Percentiles rank a stretch among this genome's conserved stretches.
These are phyloP conservation scores for Harlomillsia oculata DNA, from an alignment of 1,140 invertebrate genomes.

Conservation along the genomic window DNA sequence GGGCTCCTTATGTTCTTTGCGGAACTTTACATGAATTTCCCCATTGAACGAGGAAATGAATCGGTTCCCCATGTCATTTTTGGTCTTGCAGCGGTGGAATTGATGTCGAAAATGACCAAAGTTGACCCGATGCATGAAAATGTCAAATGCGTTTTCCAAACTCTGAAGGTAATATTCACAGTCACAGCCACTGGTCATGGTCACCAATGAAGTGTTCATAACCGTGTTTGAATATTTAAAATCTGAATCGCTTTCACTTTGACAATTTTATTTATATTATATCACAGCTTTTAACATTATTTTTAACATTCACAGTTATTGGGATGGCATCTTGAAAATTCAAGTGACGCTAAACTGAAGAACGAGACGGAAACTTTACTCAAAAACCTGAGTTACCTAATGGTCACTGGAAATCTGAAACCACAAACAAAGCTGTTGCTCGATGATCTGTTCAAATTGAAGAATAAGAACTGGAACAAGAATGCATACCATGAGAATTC, in stretches of 20 bases:
- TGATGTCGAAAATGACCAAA: constrained; percentile 10
- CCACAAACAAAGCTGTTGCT: neutral
- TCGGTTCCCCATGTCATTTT: constrained; percentile 9
- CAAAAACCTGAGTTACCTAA: constrained; percentile 13
- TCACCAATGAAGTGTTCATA: no score
- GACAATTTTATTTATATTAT: neutral
- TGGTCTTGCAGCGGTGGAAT: constrained; percentile 17
- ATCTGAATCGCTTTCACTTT: neutral
- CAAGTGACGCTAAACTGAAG: constrained; percentile 1
- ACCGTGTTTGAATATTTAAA: no score
- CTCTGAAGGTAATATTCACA: constrained; percentile 23
- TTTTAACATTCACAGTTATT: constrained; percentile 12
- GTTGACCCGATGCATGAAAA: constrained; percentile 6
- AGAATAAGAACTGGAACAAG: constrained; percentile 24
- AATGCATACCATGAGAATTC: neutral
- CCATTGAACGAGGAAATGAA: constrained; percentile 7
- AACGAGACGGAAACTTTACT: constrained; percentile 8
- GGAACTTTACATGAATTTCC: constrained; percentile 28
- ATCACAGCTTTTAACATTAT: neutral
- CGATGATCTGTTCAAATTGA: constrained; percentile 15
- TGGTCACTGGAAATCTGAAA: neutral
- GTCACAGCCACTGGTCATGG: no score
- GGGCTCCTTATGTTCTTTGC: constrained; percentile 20
- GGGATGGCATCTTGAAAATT: constrained; percentile 26
- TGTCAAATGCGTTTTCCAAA: constrained; percentile 21